Evolutionary conservation across 1,140 invertebrate genomes (phyloP).

Genomic region (Zophobas atratus): DNA sequence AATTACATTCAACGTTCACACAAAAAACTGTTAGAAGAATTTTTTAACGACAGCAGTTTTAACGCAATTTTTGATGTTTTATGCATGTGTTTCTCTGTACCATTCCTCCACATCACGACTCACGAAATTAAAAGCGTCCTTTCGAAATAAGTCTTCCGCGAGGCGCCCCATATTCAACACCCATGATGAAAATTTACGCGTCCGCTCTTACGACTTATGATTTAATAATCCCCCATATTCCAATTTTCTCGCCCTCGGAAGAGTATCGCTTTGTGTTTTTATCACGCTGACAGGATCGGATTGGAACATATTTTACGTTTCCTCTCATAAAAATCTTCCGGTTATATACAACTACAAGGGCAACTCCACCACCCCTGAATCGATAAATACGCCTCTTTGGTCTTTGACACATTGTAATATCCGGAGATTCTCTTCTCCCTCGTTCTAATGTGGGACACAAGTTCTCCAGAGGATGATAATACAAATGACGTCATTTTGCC

Average conservation of each 20-base stretch:
- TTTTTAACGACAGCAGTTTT: too few species aligned
- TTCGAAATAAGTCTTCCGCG: too few species aligned
- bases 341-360: neutral
- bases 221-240: neutral
- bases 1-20: too few species aligned
- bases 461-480: neutral
- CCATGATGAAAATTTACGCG: too few species aligned
- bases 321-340: conserved; percentile 14
- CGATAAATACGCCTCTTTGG: neutral
- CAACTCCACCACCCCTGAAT: too few species aligned
- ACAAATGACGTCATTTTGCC: conserved; percentile 1
- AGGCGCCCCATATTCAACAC: too few species aligned
- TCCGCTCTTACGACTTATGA: neutral
- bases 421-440: neutral
- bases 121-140: too few species aligned
- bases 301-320: conserved; percentile 14
- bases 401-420: conserved; percentile 14
- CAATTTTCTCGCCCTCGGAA: neutral
- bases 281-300: neutral
- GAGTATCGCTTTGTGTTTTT: conserved; percentile 16
- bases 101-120: too few species aligned
- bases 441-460: neutral
- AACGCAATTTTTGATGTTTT: too few species aligned
- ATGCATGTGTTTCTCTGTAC: too few species aligned
- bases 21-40: too few species aligned